Base-by-base conservation (phyloP, 2,888 invertebrate species). In the Heliconius charithonia region DNA sequence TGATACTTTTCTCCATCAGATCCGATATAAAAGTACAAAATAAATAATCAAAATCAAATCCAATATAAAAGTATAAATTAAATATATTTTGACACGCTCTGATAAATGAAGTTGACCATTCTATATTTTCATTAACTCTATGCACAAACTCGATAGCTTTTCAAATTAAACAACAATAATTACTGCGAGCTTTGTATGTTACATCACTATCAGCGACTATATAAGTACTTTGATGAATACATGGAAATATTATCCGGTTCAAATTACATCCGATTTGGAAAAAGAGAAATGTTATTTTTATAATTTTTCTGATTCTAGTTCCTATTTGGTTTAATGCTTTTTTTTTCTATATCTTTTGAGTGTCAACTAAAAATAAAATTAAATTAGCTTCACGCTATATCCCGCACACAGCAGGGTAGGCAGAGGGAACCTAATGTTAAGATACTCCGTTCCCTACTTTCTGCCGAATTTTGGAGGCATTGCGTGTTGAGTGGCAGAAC, bases 161-260 rank as follows among this genome's bases (percentile, higher is more conserved):
- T 87, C 85, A 87, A 87, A 88, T 85, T 86, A 87, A 88, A 87
- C 87, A 87, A 89, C 86, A 88, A 88, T 89, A 88, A 89, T 90
- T 88, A 89, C 86, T 86, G 82, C 85, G 84, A 88, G 88, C 88
- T 86, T 89, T 89, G 87, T 87, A 83, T 84, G 85, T 86, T 85
- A 86, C 82, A 85, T 83, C 83, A 86, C 84, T 81, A 84, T 83
- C 82, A 81, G 79, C 82, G 81, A 83, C 83, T 72, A 77, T 79
- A 70, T 75, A 25, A 81, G 69, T 19, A 83, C 80, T 65, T 56
- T 74, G 29, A 65, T 62, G 27, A 32, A 63, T 65, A 27, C 25
- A 74, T 45, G 41, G 19, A 74, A 41, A 19, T 62, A 32, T 19
- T 65, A 19, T 62, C 13, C 19, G 10, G 29, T 69, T 69, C 10